A percentile compares a stretch with the other conserved stretches of the same genome.
phyloP scores from a whole-genome alignment of 1,140 invertebrate species.

The Lordiphosa stackelbergi region DNA sequence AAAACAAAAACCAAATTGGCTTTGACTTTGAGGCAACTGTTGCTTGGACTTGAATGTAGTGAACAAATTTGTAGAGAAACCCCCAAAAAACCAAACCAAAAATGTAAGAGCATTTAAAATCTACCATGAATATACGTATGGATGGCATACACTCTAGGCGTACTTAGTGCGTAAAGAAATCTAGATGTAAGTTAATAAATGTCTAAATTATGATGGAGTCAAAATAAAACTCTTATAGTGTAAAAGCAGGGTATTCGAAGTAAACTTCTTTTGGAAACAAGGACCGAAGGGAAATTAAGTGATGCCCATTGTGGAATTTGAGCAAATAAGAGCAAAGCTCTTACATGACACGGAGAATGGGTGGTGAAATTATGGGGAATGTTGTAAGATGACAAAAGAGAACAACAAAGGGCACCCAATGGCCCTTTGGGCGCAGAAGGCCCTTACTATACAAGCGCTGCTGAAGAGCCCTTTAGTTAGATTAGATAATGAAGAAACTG shows the following conservation, averaged over 20 bases:
- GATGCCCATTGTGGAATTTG: slow-evolving; percentile 27
- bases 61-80: slow-evolving; percentile 7
- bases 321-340: no score
- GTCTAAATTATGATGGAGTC: background rate
- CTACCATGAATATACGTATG: slow-evolving; percentile 2
- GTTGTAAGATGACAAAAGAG: no score
- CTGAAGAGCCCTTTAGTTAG: no score
- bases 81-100: background rate
- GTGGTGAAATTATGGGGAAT: no score
- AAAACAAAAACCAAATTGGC: slow-evolving; percentile 24
- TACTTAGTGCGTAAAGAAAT: background rate
- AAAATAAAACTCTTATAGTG: slow-evolving; percentile 30
- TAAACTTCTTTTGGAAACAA: slow-evolving; percentile 1
- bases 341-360: no score
- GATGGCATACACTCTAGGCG: background rate
- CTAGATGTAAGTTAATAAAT: slow-evolving; percentile 9
- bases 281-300: background rate
- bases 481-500: no score
- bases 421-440: no score
- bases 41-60: slow-evolving; percentile 27
- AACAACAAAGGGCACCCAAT: no score
- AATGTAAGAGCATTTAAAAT: background rate
- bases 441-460: no score
- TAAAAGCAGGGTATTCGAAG: no score
- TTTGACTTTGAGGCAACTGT: slow-evolving; percentile 27